Base-by-base conservation (phyloP, 2,888 invertebrate genomes). In the Coremacera marginata region DNA sequence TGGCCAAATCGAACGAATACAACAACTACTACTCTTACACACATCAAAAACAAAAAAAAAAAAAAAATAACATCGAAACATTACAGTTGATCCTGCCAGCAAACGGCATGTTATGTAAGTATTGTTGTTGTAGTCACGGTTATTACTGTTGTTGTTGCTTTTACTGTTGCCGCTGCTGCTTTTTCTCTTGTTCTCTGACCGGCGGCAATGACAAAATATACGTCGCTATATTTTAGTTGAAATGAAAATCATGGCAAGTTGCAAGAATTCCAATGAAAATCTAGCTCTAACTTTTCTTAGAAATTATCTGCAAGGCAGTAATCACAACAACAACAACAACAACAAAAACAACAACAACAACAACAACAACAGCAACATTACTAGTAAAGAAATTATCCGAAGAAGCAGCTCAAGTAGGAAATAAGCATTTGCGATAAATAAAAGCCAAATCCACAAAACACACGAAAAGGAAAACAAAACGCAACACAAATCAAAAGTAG, bases 191-290 rank as follows among this genome's bases (percentile, higher is more conserved):
- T 44, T 9, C 55, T 22, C n/a, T 55, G 7, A 19, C 52, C 55
- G 55, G 19, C 27, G 31, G 31, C 31, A 63, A 63, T 31, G 63
- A 16, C 63, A 31, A 63, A 31, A 27, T 27, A 25, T 16, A 25
- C 27, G 62, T 22, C 14, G 62, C 25, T 11, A 11, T 11, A 62
- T 62, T 27, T 16, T 14, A 27, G 62, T 27, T 62, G 62, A 62
- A 62, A 62, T 62, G 62, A 62, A 62, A 62, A 27, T 62, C 22
- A 27, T 27, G 62, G 25, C 62, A 16, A 62, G 27, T 22, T 55
- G 55, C 19, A 55, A 55, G 55, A 27, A 62, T 62, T 62, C 62
- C 31, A 62, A 22, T 31, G 19, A 55, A 55, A 55, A 55, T 55
- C 7, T 19, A 55, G 22, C 55, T 31, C 31, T 14, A 22, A 27